These are phyloP conservation scores for Macropis europaea DNA, from an alignment of 2,888 invertebrate genomes.

Conservation along the genomic window DNA sequence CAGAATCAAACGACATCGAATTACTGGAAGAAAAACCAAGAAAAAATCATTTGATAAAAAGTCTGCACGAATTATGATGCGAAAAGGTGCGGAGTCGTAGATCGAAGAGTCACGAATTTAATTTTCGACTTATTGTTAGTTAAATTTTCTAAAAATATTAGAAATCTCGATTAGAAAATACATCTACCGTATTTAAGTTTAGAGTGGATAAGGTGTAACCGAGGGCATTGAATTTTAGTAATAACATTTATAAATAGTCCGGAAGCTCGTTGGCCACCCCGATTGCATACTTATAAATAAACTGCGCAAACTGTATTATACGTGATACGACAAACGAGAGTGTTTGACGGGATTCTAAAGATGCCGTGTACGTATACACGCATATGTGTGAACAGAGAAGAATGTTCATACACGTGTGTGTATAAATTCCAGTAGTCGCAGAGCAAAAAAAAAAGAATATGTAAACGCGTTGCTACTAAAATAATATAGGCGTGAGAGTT, in stretches of 20 bases:
- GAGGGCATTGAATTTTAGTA: not conserved
- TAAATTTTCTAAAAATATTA: too few species aligned
- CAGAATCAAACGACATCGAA: too few species aligned
- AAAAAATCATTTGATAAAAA: too few species aligned
- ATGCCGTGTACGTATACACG: constrained; percentile 50
- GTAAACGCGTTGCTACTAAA: constrained; percentile 60
- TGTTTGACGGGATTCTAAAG: constrained; percentile 31
- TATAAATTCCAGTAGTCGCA: constrained; percentile 58
- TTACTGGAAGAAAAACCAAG: too few species aligned
- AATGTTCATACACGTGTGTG: constrained; percentile 39
- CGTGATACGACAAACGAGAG: constrained; percentile 38
- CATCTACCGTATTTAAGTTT: too few species aligned
- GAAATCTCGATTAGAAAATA: too few species aligned
- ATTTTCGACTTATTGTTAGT: too few species aligned
- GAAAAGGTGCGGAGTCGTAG: too few species aligned
- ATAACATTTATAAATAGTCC: not conserved
- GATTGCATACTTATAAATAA: constrained; percentile 53
- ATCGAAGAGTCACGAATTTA: too few species aligned
- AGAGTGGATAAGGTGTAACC: too few species aligned
- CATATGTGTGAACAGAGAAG: constrained; percentile 17
- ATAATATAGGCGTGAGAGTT: constrained; percentile 64
- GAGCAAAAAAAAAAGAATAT: constrained; percentile 49
- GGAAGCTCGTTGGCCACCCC: constrained; percentile 8
- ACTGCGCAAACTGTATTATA: constrained; percentile 52
- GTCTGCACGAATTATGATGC: too few species aligned